Percentiles rank a stretch among this genome's conserved stretches.
phyloP scores from a whole-genome alignment of 1,140 invertebrate genomes.

The Saccostrea cuccullata region DNA sequence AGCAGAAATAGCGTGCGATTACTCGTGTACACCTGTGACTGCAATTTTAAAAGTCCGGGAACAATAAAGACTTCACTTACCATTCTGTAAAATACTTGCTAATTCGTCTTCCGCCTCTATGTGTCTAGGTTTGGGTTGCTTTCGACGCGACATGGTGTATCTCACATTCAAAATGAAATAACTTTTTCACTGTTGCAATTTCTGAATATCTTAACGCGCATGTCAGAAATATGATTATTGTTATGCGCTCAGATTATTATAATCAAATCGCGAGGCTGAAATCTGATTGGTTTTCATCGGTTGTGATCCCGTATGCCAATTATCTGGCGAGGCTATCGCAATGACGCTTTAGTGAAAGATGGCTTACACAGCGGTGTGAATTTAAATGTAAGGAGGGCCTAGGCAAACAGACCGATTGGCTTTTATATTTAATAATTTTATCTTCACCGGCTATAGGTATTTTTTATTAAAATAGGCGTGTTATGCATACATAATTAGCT shows the following conservation, averaged over 20 bases:
- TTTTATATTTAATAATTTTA: conserved; percentile 38
- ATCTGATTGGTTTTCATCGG: conserved; percentile 39
- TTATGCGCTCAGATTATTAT: conserved; percentile 35
- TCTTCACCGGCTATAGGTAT: background rate
- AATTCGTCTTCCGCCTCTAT: conserved; percentile 57
- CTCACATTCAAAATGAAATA: conserved; percentile 54
- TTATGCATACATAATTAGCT: conserved; percentile 20
- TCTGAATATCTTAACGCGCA: conserved; percentile 54
- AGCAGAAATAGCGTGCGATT: conserved; percentile 21
- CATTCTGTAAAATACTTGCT: conserved; percentile 49
- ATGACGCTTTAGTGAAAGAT: background rate
- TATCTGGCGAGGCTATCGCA: conserved; percentile 20
- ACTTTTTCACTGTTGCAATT: conserved; percentile 49
- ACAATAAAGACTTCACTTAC: conserved; percentile 48
- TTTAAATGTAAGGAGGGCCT: conserved; percentile 23
- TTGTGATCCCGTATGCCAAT: conserved; percentile 40
- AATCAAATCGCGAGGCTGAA: conserved; percentile 11
- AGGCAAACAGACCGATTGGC: conserved; percentile 7
- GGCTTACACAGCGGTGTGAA: conserved; percentile 29
- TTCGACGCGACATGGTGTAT: conserved; percentile 58
- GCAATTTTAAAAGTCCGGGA: conserved; percentile 30
- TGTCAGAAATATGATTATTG: conserved; percentile 56
- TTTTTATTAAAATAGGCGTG: conserved; percentile 36
- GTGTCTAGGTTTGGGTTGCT: conserved; percentile 56
- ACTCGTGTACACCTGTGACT: conserved; percentile 23